Base-by-base conservation (phyloP, 2,888 invertebrate species). In the Hanleya hanleyi region DNA sequence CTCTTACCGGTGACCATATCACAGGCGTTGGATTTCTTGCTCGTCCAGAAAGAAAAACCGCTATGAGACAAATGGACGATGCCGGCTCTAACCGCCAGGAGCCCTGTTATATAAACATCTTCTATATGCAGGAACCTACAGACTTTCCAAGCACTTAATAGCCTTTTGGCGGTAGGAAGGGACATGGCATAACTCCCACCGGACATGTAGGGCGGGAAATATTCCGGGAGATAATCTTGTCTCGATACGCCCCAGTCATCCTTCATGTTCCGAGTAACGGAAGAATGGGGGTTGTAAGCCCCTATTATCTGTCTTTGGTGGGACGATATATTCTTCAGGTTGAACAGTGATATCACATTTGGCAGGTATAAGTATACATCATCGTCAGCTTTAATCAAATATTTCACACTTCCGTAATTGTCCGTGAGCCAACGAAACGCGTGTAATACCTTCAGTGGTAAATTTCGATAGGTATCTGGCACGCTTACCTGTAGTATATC, bases 331-430 rank as follows among this genome's bases (percentile, higher is more conserved):
- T 51, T 61, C 15, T 62, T 37, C 37, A 81, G 66, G n/a, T n/a
- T n/a, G n/a, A n/a, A n/a, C 35, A 75, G 76, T n/a, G n/a, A n/a
- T n/a, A n/a, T n/a, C n/a, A n/a, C n/a, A 69, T 75, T 78, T 2
- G 77, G 76, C 7, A 81, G 37, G 57, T 82, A 78, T 26, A 80
- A 71, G 35, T 77, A 76, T 6, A 79, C 77, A 57, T 82, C 82
- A 62, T 82, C 82, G 41, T 82, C 82, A 12, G 77, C 70, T 67
- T 82, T 82, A 78, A 82, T 77, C 57, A 81, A 66, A 47, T 77
- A 80, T 15, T 51, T 50, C 6, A 74, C 71, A 0, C 26, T 36
- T 7, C 38, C 37, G 18, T 71, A 47, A 22, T 70, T 67, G 29
- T 67, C 69, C 29, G 74, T 26, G 1, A 75, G 68, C 78, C 77